These are phyloP conservation scores for Pseudomyrmex concolor DNA, from an alignment of 1,140 invertebrate genomes.

Conservation along the genomic window DNA sequence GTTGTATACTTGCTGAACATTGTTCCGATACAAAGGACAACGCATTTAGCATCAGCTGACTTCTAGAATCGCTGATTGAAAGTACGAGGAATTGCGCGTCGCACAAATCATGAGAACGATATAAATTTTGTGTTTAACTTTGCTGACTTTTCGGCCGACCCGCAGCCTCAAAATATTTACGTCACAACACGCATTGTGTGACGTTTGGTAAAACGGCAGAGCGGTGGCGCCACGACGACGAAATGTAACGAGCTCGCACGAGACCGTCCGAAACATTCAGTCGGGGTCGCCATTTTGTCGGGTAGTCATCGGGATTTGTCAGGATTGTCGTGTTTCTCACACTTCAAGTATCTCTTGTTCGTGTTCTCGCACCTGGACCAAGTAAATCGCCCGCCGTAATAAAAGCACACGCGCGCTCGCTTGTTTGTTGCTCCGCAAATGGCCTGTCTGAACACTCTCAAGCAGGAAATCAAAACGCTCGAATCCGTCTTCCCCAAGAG, in stretches of 20 bases:
- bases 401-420: constrained; percentile 45
- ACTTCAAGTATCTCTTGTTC: constrained; percentile 37
- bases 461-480: constrained; percentile 98
- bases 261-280: constrained; percentile 68
- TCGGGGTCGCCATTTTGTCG: constrained; percentile 80
- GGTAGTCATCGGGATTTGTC: constrained; percentile 75
- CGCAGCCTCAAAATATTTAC: constrained; percentile 60
- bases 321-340: constrained; percentile 73
- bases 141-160: too few relatives aligned
- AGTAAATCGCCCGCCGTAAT: constrained; percentile 49
- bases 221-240: constrained; percentile 54
- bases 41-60: too few relatives aligned
- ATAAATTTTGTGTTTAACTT: constrained; percentile 24
- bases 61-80: too few relatives aligned
- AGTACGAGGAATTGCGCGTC: too few relatives aligned
- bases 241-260: constrained; percentile 65
- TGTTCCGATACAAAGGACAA: too few relatives aligned
- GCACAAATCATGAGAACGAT: background rate
- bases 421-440: constrained; percentile 86
- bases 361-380: constrained; percentile 59
- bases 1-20: too few relatives aligned
- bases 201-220: constrained; percentile 24
- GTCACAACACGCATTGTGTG: constrained; percentile 13
- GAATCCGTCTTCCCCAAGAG: constrained; percentile 97
- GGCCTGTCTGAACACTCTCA: constrained; percentile 98